Evolutionary conservation across 2,888 invertebrate species (phyloP).

Genomic region (Drosophila subquinaria): DNA sequence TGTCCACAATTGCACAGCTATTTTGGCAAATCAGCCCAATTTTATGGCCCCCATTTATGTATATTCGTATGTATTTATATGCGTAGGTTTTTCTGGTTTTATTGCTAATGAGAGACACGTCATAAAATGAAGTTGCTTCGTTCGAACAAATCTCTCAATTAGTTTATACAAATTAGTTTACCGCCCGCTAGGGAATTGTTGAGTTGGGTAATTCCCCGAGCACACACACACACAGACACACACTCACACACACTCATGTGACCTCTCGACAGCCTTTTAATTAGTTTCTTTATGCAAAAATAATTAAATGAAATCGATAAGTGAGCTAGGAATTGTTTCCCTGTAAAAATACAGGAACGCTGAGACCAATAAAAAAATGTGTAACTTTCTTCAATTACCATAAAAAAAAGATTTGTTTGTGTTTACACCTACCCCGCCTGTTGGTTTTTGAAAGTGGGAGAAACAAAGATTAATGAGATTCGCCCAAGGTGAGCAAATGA

Average conservation of each 20-base stretch:
- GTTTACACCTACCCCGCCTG: slow-evolving; percentile 57
- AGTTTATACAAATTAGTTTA: slow-evolving; percentile 78
- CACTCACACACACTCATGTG: slow-evolving; percentile 4
- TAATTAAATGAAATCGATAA: slow-evolving; percentile 75
- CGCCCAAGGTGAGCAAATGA: slow-evolving; percentile 28
- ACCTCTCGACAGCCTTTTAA: slow-evolving; percentile 36
- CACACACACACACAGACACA: background rate
- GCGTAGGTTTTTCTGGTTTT: slow-evolving; percentile 43
- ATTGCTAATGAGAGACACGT: slow-evolving; percentile 77
- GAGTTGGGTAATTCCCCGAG: slow-evolving; percentile 43
- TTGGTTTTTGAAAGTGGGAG: slow-evolving; percentile 1
- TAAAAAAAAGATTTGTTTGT: slow-evolving; percentile 82
- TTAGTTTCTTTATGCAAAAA: slow-evolving; percentile 53
- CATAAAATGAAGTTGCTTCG: slow-evolving; percentile 61
- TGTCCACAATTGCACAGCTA: slow-evolving; percentile 23
- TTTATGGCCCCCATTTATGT: slow-evolving; percentile 49
- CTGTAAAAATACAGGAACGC: slow-evolving; percentile 22
- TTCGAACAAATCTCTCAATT: slow-evolving; percentile 74
- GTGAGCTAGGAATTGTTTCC: slow-evolving; percentile 34
- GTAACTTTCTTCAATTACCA: slow-evolving; percentile 76
- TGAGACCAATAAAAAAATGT: slow-evolving; percentile 36
- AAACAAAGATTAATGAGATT: slow-evolving; percentile 75
- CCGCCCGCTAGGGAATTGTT: slow-evolving; percentile 68
- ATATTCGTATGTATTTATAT: slow-evolving; percentile 6
- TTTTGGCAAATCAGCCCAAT: slow-evolving; percentile 55